Evolutionary conservation across 2,888 invertebrate genomes (phyloP).

Genomic region (Timandra comae): DNA sequence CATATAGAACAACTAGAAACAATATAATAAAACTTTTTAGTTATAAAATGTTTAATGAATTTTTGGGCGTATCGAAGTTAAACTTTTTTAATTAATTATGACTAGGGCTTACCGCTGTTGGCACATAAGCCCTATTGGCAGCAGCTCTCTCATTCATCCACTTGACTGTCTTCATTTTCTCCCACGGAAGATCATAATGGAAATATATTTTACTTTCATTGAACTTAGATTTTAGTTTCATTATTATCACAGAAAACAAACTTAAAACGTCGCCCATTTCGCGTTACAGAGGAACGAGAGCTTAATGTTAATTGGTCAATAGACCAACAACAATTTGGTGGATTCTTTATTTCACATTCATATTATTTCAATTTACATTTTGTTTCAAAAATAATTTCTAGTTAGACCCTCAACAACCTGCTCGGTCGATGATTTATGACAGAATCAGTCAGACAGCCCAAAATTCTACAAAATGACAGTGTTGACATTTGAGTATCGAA

Average conservation of each 20-base stretch:
- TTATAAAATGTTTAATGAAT: too few species aligned
- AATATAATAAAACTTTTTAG: too few species aligned
- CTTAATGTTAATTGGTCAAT: conserved; percentile 56
- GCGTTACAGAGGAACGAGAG: conserved; percentile 33
- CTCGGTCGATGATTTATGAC: conserved; percentile 38
- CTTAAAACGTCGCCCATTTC: conserved; percentile 71
- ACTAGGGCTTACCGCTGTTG: conserved; percentile 78
- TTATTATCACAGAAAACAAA: conserved; percentile 72
- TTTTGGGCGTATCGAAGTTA: too few species aligned
- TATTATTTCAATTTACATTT: conserved; percentile 58
- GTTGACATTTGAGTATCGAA: too few species aligned
- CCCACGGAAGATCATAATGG: conserved; percentile 63
- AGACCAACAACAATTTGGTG: conserved; percentile 46
- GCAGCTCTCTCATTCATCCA: conserved; percentile 89
- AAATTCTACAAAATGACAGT: too few species aligned
- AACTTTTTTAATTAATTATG: too few species aligned
- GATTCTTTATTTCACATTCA: conserved; percentile 48
- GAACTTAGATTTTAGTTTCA: conserved; percentile 73
- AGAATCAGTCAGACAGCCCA: too few species aligned
- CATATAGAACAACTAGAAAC: too few species aligned
- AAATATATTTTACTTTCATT: conserved; percentile 68
- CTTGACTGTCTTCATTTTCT: conserved; percentile 72
- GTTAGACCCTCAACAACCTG: conserved; percentile 25
- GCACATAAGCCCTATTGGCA: conserved; percentile 87
- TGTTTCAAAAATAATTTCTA: conserved; percentile 30